phyloP scores from a whole-genome alignment of 1,140 invertebrate genomes.

The Cydia strobilella region DNA sequence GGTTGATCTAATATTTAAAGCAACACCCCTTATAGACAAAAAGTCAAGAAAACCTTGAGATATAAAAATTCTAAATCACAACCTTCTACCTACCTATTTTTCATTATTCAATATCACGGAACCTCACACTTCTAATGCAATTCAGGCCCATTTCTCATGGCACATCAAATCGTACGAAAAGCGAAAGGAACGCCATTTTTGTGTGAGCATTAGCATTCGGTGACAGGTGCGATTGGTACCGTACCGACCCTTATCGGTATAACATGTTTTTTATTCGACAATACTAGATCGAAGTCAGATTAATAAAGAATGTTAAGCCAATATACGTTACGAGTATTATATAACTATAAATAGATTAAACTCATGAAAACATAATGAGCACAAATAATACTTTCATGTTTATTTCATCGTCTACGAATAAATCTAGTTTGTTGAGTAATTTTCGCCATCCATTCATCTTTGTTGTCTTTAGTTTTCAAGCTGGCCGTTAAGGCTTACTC shows the following conservation, averaged over 20 bases:
- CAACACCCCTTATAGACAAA: too few relatives aligned
- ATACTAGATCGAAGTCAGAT: background rate
- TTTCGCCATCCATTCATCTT: too few relatives aligned
- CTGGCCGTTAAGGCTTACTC: too few relatives aligned
- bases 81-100: background rate
- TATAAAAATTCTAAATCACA: background rate
- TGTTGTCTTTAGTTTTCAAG: too few relatives aligned
- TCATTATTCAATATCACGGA: background rate
- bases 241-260: constrained; percentile 1
- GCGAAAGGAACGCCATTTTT: constrained; percentile 19
- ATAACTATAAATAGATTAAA: too few relatives aligned
- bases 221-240: constrained; percentile 20
- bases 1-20: too few relatives aligned
- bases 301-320: background rate
- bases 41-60: too few relatives aligned
- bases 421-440: too few relatives aligned
- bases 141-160: constrained; percentile 13
- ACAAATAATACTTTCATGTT: too few relatives aligned
- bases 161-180: constrained; percentile 26
- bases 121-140: background rate
- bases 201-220: constrained; percentile 29
- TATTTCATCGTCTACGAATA: too few relatives aligned
- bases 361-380: too few relatives aligned
- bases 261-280: background rate
- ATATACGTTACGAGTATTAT: too few relatives aligned